Evolutionary conservation across 1,140 invertebrate genomes (phyloP).

Genomic region (Diprion similis): DNA sequence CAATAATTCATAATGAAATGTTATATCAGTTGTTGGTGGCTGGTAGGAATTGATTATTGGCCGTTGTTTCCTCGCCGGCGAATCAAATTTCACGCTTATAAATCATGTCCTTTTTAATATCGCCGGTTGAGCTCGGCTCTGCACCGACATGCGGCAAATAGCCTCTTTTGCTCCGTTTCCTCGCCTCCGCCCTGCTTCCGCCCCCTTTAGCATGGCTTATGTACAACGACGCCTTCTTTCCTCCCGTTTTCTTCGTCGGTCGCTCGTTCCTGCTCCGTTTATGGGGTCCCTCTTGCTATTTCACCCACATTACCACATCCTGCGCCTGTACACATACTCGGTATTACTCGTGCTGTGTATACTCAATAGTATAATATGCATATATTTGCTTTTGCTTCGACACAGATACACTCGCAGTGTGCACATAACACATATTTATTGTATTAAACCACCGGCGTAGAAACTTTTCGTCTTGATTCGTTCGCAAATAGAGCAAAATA

Average conservation of each 20-base stretch:
- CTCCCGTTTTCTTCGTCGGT: neutral
- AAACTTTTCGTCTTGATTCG: too few species aligned
- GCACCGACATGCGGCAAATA: slow-evolving; percentile 30
- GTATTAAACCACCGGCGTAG: too few species aligned
- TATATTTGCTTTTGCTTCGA: neutral
- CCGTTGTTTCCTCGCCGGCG: slow-evolving; percentile 34
- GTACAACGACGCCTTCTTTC: neutral
- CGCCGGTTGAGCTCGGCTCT: slow-evolving; percentile 20
- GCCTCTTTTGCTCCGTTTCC: slow-evolving; percentile 19
- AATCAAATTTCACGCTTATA: slow-evolving; percentile 45
- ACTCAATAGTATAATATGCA: neutral
- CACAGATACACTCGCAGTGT: neutral
- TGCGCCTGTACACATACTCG: neutral
- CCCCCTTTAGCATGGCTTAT: neutral
- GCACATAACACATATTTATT: too few species aligned
- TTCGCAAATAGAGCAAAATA: neutral
- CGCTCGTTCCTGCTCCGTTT: neutral
- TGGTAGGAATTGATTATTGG: slow-evolving; percentile 39
- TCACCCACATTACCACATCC: neutral
- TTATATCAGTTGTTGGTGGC: slow-evolving; percentile 29
- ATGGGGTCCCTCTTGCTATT: neutral
- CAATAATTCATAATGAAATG: slow-evolving; percentile 34
- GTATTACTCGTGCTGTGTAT: neutral
- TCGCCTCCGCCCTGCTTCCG: neutral
- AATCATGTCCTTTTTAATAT: slow-evolving; percentile 41